Base-by-base conservation (phyloP, 2,888 invertebrate genomes). In the Chalcosyrphus nemorum region DNA sequence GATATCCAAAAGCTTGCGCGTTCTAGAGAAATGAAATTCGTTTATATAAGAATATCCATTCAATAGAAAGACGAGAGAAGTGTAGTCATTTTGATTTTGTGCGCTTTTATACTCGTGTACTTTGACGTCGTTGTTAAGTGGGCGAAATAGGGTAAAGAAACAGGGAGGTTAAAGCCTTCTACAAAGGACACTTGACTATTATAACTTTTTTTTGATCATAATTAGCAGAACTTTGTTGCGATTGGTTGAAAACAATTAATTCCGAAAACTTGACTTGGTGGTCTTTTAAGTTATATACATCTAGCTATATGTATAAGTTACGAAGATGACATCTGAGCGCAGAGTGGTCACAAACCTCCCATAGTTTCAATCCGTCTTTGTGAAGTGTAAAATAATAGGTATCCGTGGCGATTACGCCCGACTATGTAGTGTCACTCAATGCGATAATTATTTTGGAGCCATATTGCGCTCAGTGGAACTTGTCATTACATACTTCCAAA, bases 201-300 rank as follows among this genome's bases (percentile, higher is more conserved):
- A n/a, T n/a, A 54, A 11, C 21, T 61, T 43, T 15, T 61, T 52
- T 17, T 17, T n/a, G n/a, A n/a, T 4, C 47, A n/a, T 32, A 63
- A 74, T 63, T 63, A 63, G 54, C 32, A 45, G 17, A 61, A 52
- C 29, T 41, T 71, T 38, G 35, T 59, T 47, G 57, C 57, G 21
- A 71, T 38, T 71, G 70, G 47, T 52, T 43, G 63, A 63, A 61
- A 63, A 45, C 54, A 63, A 63, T 74, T 74, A 63, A 63, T 74
- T 63, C 43, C 32, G n/a, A 29, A 43, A 54, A 54, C 32, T 54
- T 50, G 45, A 54, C 72, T 63, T 27, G 54, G 35, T 74, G 54
- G n/a, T 32, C 43, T 52, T 52, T 57, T 47, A 41, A 43, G 13
- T 13, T 19, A 4, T 41, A 13, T 41, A 45, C 9, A 50, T 9